phyloP scores from a whole-genome alignment of 2,888 invertebrate species.

The Pelosia muscerda region DNA sequence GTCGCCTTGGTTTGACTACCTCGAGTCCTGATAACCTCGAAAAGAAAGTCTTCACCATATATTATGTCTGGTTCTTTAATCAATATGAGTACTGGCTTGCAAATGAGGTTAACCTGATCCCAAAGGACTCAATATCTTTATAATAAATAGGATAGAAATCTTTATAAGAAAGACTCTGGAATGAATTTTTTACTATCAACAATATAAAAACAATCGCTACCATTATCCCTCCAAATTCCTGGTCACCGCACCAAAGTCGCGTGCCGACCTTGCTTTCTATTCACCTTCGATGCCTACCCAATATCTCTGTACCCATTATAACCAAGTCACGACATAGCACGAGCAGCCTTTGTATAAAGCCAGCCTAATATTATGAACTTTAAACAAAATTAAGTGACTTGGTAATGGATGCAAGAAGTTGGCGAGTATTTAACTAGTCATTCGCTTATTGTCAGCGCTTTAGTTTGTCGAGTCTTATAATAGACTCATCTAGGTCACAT shows the following conservation, averaged over 20 bases:
- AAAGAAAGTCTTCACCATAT: too few species aligned
- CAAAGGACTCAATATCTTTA: too few species aligned
- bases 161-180: neutral
- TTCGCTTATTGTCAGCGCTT: neutral
- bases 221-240: neutral
- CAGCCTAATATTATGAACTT: conserved; percentile 48
- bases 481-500: neutral
- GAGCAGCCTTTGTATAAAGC: conserved; percentile 40
- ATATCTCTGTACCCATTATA: conserved; percentile 54
- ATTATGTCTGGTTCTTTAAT: too few species aligned
- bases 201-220: neutral
- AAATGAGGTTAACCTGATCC: too few species aligned
- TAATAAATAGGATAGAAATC: neutral
- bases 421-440: conserved; percentile 38
- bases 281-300: conserved; percentile 56
- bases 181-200: neutral
- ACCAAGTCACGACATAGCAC: conserved; percentile 58
- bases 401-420: conserved; percentile 43
- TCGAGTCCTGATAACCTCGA: too few species aligned
- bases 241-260: conserved; percentile 50
- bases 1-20: too few species aligned
- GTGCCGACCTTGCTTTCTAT: conserved; percentile 60
- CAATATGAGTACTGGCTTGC: too few species aligned
- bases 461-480: neutral
- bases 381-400: conserved; percentile 49